A percentile compares a stretch with the other conserved stretches of the same genome.
Conservation (phyloP, 2,888 invertebrate genomes). For the Andricus curvator region DNA sequence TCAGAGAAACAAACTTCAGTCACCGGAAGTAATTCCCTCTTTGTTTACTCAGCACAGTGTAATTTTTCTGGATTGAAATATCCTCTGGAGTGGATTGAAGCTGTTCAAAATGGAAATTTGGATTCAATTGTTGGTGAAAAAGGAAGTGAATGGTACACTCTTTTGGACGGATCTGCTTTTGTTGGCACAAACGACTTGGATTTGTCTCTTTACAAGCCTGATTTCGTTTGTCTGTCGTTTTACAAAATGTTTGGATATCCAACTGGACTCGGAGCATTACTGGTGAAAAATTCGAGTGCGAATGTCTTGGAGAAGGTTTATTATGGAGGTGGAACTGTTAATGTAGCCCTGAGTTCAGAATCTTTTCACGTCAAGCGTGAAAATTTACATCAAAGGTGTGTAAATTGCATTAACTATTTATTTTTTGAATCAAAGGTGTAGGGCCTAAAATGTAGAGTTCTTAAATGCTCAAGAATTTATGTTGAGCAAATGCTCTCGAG, state of each 20-base stretch:
- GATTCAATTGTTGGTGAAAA: conserved; percentile 77
- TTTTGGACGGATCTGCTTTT: conserved; percentile 93
- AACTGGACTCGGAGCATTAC: conserved; percentile 94
- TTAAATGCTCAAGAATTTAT: no score
- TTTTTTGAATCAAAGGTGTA: no score
- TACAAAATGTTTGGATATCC: conserved; percentile 99
- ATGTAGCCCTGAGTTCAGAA: conserved; percentile 87
- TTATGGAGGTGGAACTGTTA: conserved; percentile 97
- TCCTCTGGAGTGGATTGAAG: conserved; percentile 86
- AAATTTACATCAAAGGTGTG: conserved; percentile 86
- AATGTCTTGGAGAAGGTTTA: conserved; percentile 85
- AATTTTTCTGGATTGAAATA: conserved; percentile 97
- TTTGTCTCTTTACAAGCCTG: conserved; percentile 86
- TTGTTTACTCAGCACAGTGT: conserved; percentile 95
- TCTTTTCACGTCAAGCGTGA: conserved; percentile 86
- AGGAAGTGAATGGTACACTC: conserved; percentile 84
- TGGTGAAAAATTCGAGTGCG: conserved; percentile 86
- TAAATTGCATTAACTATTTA: not conserved
- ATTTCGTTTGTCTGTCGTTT: conserved; percentile 95
- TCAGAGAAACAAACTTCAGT: conserved; percentile 23
- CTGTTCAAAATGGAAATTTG: conserved; percentile 82
- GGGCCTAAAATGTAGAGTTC: no score
- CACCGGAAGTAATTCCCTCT: conserved; percentile 80
- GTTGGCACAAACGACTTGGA: conserved; percentile 89
- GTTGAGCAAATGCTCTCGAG: no score